Percentiles rank a stretch among this genome's conserved stretches.
Evolutionary conservation across 2,797 vertebrate genomes (phyloP).

Genomic region (Chaetodon trifasciatus): DNA sequence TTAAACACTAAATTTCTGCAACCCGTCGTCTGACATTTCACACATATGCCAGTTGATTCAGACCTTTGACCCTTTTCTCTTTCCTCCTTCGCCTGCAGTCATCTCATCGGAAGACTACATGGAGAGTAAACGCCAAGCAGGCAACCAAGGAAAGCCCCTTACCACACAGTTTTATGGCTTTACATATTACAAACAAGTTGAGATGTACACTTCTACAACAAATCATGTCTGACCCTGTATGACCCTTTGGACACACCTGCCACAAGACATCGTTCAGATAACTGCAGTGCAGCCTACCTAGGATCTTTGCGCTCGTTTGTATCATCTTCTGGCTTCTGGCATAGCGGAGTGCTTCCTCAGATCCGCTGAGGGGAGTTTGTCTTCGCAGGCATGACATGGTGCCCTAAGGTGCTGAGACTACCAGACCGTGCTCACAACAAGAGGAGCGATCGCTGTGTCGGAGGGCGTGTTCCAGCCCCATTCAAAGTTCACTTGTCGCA

Average conservation of each 20-base stretch:
- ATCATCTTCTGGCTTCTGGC: slow-evolving; percentile 53
- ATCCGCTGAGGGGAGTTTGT: slow-evolving; percentile 59
- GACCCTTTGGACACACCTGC: neutral
- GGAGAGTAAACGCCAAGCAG: neutral
- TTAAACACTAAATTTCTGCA: neutral
- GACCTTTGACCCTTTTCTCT: neutral
- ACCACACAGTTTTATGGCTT: neutral
- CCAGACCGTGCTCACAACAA: slow-evolving; percentile 18
- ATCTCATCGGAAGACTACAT: neutral
- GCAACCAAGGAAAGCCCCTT: neutral
- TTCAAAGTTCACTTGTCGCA: slow-evolving; percentile 73
- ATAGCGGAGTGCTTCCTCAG: slow-evolving; percentile 68
- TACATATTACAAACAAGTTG: neutral
- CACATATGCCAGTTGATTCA: neutral
- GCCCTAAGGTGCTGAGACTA: neutral
- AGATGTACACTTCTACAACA: neutral
- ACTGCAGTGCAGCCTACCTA: slow-evolving; percentile 76
- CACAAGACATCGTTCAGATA: neutral
- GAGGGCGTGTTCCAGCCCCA: slow-evolving; percentile 72
- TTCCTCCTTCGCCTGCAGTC: neutral
- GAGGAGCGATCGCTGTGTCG: neutral
- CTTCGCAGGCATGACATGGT: slow-evolving; percentile 79
- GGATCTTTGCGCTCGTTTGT: slow-evolving; percentile 65
- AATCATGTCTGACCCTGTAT: neutral
- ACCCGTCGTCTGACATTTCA: neutral